Base-by-base conservation (phyloP, 2,888 invertebrate species). In the Baccha elongata region DNA sequence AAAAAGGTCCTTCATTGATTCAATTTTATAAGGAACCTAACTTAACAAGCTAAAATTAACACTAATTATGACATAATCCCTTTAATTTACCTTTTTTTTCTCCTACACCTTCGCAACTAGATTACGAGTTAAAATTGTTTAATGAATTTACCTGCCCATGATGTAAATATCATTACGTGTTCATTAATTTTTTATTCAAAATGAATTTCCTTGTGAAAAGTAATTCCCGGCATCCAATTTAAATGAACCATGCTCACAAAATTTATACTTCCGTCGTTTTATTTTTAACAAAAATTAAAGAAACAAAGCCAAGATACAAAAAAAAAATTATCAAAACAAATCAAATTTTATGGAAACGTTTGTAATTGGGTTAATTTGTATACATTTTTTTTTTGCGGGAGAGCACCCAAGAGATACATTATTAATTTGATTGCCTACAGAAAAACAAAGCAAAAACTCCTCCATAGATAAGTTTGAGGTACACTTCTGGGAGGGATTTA, bases 331-430 rank as follows among this genome's bases (percentile, higher is more conserved):
- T 74, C 40, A 46, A 71, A 76, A 71, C 71, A 71, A 76, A 76
- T 64, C 55, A 53, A 58, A 40, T 46, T 68, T 80, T 64, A 68
- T 68, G 48, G 62, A 74, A 74, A 35, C 68, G 32, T 17, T 35
- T n/a, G 62, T 74, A 69, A 62, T 64, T 80, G 17, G 80, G 80
- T 74, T 80, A 80, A 69, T 62, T 55, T 69, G 55, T 48, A 50
- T 19, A 74, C 62, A 74, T 42, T 29, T 17, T 44, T 29, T 23
- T 60, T 44, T 46, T 26, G 15, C 11, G 13, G 32, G 23, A 11
- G 3, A 19, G 19, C 23, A 40, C 40, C 48, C 55, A 65, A 65
- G 35, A 78, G 65, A 72, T 42, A 32, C 29, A 32, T 50, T 35
- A 72, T 58, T 53, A 79, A 62, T 46, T 60, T 37, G 44, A 62